Percentiles rank a stretch among this genome's conserved stretches.
These are phyloP conservation scores for Pseudomyrmex flavicornis DNA, from an alignment of 1,140 invertebrate genomes.

Conservation along the genomic window DNA sequence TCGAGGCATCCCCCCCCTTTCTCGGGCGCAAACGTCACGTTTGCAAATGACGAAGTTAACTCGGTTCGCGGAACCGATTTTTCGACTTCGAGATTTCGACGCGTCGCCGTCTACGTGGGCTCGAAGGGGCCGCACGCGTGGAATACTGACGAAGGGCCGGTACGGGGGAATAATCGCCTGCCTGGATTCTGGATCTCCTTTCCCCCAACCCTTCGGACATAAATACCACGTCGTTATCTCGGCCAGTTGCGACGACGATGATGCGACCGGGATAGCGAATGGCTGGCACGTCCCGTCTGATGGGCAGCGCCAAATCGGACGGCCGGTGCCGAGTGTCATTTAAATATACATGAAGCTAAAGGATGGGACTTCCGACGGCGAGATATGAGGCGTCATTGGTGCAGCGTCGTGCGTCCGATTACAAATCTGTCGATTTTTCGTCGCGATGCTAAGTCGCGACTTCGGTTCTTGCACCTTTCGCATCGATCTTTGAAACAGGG, in stretches of 20 bases:
- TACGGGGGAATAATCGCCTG: constrained; percentile 56
- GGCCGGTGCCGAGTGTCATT: constrained; percentile 53
- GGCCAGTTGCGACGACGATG: constrained; percentile 6
- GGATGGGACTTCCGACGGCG: constrained; percentile 33
- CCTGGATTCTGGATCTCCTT: constrained; percentile 63
- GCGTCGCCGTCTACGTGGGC: constrained; percentile 54
- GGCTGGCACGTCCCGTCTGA: constrained; percentile 34
- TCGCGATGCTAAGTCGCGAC: background rate
- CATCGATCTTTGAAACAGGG: background rate
- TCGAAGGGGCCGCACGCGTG: constrained; percentile 14
- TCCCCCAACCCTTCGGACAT: constrained; percentile 38
- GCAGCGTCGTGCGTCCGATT: background rate
- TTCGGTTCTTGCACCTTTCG: background rate
- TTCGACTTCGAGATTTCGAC: constrained; percentile 62
- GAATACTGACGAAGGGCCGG: constrained; percentile 65
- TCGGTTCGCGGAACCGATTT: constrained; percentile 52
- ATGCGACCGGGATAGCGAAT: constrained; percentile 6
- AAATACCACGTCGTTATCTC: constrained; percentile 63
- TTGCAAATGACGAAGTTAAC: constrained; percentile 42
- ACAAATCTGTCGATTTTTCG: constrained; percentile 12
- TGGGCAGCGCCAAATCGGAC: constrained; percentile 51
- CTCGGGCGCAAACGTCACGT: constrained; percentile 4
- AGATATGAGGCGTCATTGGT: background rate
- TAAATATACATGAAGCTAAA: constrained; percentile 71
- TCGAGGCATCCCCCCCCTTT: background rate